Conservation (phyloP, 2,113 vertebrate species). For the Actenoides hombroni region DNA sequence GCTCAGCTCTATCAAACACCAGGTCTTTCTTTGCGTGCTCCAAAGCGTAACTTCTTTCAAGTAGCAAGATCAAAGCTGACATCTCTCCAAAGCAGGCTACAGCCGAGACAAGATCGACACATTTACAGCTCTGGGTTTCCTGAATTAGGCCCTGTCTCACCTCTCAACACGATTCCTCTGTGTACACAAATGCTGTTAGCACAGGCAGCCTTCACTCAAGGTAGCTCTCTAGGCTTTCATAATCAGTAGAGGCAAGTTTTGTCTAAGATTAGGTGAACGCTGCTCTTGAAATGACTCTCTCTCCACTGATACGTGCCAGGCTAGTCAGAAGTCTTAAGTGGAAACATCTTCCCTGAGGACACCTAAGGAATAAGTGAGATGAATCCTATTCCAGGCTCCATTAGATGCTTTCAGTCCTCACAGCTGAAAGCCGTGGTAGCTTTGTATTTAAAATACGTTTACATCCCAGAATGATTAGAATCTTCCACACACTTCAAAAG, state of each 20-base stretch:
- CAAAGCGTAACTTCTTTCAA: neutral
- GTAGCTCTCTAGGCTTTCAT: neutral
- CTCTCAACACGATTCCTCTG: fast-evolving
- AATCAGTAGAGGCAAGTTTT: neutral
- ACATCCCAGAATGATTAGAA: neutral
- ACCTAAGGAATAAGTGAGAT: neutral
- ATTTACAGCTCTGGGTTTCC: neutral
- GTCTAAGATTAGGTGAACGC: neutral
- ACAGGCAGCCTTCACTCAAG: neutral
- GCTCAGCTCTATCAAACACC: neutral
- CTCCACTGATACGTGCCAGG: neutral
- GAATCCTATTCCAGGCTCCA: neutral
- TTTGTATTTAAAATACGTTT: neutral
- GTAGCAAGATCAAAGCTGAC: neutral
- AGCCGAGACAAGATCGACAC: neutral
- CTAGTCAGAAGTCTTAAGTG: neutral
- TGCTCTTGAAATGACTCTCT: neutral
- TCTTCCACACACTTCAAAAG: neutral
- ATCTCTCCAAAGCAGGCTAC: neutral
- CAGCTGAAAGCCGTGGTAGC: neutral
- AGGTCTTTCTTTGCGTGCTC: neutral
- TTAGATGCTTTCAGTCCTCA: neutral
- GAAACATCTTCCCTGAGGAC: neutral
- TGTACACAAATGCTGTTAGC: neutral
- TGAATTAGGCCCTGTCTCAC: neutral